These are phyloP conservation scores for Empidonax alnorum DNA, from an alignment of 2,113 vertebrate species.

Conservation along the genomic window DNA sequence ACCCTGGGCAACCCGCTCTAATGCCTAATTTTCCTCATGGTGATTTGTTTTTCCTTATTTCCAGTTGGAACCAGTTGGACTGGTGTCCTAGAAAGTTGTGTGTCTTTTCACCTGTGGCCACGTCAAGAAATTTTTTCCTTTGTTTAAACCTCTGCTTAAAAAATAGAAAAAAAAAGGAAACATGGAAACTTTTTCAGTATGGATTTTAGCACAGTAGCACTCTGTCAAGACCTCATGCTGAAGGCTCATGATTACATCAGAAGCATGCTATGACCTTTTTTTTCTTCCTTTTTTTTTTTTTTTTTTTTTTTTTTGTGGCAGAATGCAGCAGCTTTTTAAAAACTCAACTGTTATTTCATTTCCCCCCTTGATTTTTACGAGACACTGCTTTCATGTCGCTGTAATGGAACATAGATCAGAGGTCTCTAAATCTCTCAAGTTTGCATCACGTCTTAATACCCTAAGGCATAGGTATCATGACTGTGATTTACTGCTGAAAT, in stretches of 20 bases:
- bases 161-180: background rate
- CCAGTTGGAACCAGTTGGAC: background rate
- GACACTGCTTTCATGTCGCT: background rate
- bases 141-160: background rate
- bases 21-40: background rate
- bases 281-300: too few species aligned
- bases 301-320: background rate
- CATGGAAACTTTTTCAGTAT: background rate
- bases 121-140: background rate
- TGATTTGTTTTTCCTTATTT: background rate
- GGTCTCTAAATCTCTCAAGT: background rate
- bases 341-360: background rate
- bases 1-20: background rate
- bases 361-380: background rate
- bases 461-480: background rate
- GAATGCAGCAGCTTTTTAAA: background rate
- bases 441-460: background rate
- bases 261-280: background rate
- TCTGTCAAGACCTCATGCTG: background rate
- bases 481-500: constrained; percentile 40
- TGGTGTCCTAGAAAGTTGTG: background rate
- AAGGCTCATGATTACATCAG: background rate
- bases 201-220: background rate
- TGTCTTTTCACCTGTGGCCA: background rate
- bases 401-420: background rate